Base-by-base conservation (phyloP, 1,140 invertebrate species). In the Laodelphax striatellus region DNA sequence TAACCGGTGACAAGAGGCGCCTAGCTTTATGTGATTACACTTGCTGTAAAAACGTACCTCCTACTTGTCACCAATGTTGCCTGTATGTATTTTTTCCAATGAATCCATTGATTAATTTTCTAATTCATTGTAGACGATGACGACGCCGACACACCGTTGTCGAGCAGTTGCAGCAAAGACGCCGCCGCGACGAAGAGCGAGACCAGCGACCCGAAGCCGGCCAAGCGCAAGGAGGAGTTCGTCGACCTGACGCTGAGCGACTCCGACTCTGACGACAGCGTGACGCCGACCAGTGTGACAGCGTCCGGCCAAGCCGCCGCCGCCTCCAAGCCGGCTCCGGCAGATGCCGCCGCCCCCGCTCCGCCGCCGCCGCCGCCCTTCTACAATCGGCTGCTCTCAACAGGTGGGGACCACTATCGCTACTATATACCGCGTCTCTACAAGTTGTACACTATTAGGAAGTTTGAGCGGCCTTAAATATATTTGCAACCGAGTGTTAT, bases 171-270 rank as follows among this genome's bases (percentile, higher is more conserved):
- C 43, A 44, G 17, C 2, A 8, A 2, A 56, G 43, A 11, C 2
- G 17, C 5, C 38, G 14, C 9, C 5, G 16, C 6, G n/a, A n/a
- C 34, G 3, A 11, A 8, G 3, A 14, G 50, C 31, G 22, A 21
- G 22, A 46, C 50, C 38, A 31, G n/a, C 14, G 2, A 19, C 1
- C 16, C 44, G 9, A 55, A 54, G 22, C 14, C 46, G 38, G 22
- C 46, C 17, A n/a, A 44, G 16, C 58, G 44, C 34, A 70, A 71
- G 63, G 71, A 72, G 58, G 66, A 67, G 9, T 62, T 69, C 17
- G 67, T 69, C n/a, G 67, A 70, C 10, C 63, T 70, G 52, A 70
- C 69, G 0, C 61, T 70, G 1, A 70, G 69, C 58, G 68, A 70
- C 54, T 66, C 65, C 38, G 67, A 69, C 34, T 63, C 64, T 13